Percentiles rank a stretch among this genome's conserved stretches.
Evolutionary conservation across 2,888 invertebrate species (phyloP).

Genomic region (Amphipoea oculea): DNA sequence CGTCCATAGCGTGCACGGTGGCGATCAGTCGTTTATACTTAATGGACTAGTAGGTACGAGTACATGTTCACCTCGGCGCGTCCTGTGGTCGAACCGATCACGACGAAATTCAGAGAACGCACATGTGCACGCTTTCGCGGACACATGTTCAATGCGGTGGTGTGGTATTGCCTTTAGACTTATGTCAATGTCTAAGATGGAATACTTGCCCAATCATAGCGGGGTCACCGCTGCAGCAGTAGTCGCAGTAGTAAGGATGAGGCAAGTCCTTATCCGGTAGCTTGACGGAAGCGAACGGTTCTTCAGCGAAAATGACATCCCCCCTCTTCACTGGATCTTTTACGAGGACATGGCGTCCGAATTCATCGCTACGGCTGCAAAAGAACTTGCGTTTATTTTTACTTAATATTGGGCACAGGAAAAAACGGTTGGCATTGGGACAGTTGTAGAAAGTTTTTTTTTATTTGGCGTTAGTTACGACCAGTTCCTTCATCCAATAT

Average conservation of each 20-base stretch:
- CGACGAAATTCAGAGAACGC: background rate
- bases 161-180: background rate
- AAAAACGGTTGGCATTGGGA: background rate
- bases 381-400: constrained; percentile 1
- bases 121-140: background rate
- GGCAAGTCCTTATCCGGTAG: constrained; percentile 90
- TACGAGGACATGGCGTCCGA: constrained; percentile 93
- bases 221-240: constrained; percentile 91
- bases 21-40: background rate
- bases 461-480: background rate
- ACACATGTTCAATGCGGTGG: background rate
- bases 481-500: constrained; percentile 11
- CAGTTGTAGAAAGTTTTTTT: background rate
- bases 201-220: constrained; percentile 40
- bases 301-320: constrained; percentile 94
- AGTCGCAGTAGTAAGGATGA: constrained; percentile 91
- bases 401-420: background rate
- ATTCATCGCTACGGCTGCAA: constrained; percentile 88
- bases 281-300: constrained; percentile 94
- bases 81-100: background rate
- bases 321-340: constrained; percentile 91
- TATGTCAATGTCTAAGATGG: background rate
- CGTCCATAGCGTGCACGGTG: background rate
- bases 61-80: background rate
- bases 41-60: background rate